Conservation (phyloP, 1,140 invertebrate species). For the Papilio polytes region DNA sequence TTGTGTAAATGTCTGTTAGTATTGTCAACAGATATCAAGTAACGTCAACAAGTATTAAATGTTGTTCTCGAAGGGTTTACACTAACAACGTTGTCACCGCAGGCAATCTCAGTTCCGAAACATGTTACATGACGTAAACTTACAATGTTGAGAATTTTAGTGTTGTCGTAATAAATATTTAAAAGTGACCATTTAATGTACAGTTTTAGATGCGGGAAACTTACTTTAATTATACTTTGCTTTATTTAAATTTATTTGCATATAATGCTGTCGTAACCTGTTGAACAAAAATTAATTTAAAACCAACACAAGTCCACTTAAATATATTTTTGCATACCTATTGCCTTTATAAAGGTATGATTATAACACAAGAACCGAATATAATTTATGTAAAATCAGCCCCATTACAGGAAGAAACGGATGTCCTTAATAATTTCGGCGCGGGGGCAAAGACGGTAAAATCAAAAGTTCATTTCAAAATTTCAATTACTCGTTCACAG, state of each 20-base stretch:
- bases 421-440: constrained; percentile 80
- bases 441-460: constrained; percentile 75
- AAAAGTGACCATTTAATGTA: background rate
- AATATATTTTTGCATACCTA: background rate
- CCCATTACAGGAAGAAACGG: constrained; percentile 62
- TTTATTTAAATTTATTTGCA: too few species aligned
- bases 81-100: constrained; percentile 3
- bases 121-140: background rate
- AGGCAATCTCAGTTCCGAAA: constrained; percentile 45
- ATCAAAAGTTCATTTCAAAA: constrained; percentile 80
- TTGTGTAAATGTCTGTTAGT: constrained; percentile 39
- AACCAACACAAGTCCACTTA: too few species aligned
- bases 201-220: too few species aligned
- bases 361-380: constrained; percentile 42
- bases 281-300: background rate
- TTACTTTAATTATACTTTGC: too few species aligned
- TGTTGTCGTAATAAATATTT: background rate
- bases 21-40: constrained; percentile 54
- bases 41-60: constrained; percentile 54
- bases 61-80: constrained; percentile 48
- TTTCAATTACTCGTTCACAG: constrained; percentile 83
- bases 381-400: constrained; percentile 55
- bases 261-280: background rate
- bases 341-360: background rate
- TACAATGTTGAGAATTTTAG: background rate